Evolutionary conservation across 2,797 vertebrate species (phyloP), one percentile per base, ranked within the genome.

Genomic region (Catharus ustulatus): DNA sequence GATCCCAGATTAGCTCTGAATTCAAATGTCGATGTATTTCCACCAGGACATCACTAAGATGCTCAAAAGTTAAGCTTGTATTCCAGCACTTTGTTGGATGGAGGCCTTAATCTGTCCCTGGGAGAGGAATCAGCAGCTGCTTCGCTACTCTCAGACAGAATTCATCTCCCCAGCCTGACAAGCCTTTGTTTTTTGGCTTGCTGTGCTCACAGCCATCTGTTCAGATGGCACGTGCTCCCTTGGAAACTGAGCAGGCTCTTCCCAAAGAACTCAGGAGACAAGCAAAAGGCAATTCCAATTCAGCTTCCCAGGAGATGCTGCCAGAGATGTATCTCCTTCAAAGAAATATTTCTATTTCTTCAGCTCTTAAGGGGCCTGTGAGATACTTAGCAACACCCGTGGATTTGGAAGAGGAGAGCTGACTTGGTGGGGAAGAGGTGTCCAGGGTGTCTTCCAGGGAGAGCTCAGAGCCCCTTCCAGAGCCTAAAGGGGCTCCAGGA

Each of bases 171-270:
- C 79, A 55, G 79, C 84, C 58, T 3, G 7, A 91, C 51, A 73
- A 82, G 76, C 26, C 81, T 61, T 54, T 66, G 69, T 71, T 95
- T 93, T 74, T 77, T 92, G 84, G 88, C 94, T 92, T 63, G 52
- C 84, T 92, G 74, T 17, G 7, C 74, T 94, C 84, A 22, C 71
- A 75, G 58, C 93, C 96, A 97, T 96, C 95, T 97, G 95, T 64
- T 94, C 84, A 58, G 52, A 88, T 90, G 79, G 67, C 91, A 92
- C 1, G 1, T 79, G 81, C 54, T 95, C 58, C 73, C 49, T 48
- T 22, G 38, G 55, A 87, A 91, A 63, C 55, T 26, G 27, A 24
- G 42, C 55, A 27, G 84, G 48, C 75, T 64, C 67, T 73, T 95
- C 63, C 84, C 49, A 57, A 15, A 18, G 21, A 76, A 42, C 43